Percentiles rank a stretch among this genome's conserved stretches.
phyloP scores from a whole-genome alignment of 2,888 invertebrate genomes.

The Apeira syringaria region DNA sequence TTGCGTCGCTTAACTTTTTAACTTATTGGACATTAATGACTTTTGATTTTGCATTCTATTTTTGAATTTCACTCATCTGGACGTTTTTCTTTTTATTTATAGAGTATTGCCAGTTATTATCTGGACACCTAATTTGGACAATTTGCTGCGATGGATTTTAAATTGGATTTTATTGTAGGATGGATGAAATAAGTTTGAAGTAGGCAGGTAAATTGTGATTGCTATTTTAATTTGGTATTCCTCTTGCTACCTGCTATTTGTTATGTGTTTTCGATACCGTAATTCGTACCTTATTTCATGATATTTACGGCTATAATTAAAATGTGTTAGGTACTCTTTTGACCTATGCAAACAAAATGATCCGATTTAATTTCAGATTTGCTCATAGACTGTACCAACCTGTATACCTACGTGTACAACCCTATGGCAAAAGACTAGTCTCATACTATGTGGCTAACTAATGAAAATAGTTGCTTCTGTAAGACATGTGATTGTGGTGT shows the following conservation, averaged over 20 bases:
- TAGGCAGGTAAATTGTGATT: constrained; percentile 23
- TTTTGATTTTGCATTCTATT: constrained; percentile 73
- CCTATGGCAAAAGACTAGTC: too few relatives aligned
- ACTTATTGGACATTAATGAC: constrained; percentile 81
- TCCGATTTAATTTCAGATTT: too few relatives aligned
- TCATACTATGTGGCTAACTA: too few relatives aligned
- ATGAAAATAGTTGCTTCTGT: too few relatives aligned
- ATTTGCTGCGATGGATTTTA: constrained; percentile 37
- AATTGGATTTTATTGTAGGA: constrained; percentile 38
- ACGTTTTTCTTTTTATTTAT: constrained; percentile 51
- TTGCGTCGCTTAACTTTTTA: constrained; percentile 74
- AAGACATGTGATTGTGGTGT: too few relatives aligned
- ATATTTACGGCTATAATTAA: too few relatives aligned
- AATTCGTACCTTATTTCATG: constrained; percentile 11
- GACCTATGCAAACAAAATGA: too few relatives aligned
- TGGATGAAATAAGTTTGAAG: constrained; percentile 25
- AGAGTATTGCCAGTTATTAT: constrained; percentile 49
- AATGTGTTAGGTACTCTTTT: too few relatives aligned
- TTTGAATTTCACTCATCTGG: constrained; percentile 50
- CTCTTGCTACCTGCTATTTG: constrained; percentile 20
- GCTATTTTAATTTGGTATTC: constrained; percentile 29
- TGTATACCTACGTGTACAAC: too few relatives aligned
- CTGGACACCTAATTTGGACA: constrained; percentile 45
- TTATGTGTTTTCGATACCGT: constrained; percentile 13
- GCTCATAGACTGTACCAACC: too few relatives aligned